phyloP scores from a whole-genome alignment of 2,888 invertebrate species.

The Trachelus tabidus region DNA sequence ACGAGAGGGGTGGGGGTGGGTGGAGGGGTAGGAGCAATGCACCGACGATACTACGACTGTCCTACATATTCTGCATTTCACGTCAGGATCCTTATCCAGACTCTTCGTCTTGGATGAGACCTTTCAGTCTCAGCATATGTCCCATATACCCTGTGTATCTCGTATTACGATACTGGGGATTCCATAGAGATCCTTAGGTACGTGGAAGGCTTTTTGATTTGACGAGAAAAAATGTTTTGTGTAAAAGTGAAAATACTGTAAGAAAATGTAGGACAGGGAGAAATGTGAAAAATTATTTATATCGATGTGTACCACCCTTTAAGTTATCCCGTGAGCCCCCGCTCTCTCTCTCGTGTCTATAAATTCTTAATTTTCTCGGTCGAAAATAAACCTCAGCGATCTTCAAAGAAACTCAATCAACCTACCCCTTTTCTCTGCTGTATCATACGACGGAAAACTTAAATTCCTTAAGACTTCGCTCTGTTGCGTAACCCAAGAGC shows the following conservation, averaged over 20 bases:
- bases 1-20: background rate
- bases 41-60: conserved; percentile 11
- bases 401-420: conserved; percentile 36
- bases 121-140: background rate
- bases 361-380: background rate
- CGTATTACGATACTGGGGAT: background rate
- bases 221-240: too few species aligned
- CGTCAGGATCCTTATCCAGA: background rate
- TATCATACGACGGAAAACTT: conserved; percentile 17
- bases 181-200: background rate
- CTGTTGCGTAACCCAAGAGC: background rate
- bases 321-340: background rate
- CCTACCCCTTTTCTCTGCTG: conserved; percentile 16
- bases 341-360: background rate
- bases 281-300: too few species aligned
- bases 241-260: too few species aligned
- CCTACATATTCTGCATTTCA: conserved; percentile 1
- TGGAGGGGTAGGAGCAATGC: background rate
- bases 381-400: conserved; percentile 4
- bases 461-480: conserved; percentile 12
- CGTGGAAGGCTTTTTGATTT: too few species aligned
- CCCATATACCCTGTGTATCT: background rate
- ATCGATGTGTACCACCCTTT: background rate
- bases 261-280: too few species aligned
- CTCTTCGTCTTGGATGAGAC: background rate